Percentiles rank a stretch among this genome's conserved stretches.
Evolutionary conservation across 2,888 invertebrate genomes (phyloP).

Genomic region (Nomada ferruginata): DNA sequence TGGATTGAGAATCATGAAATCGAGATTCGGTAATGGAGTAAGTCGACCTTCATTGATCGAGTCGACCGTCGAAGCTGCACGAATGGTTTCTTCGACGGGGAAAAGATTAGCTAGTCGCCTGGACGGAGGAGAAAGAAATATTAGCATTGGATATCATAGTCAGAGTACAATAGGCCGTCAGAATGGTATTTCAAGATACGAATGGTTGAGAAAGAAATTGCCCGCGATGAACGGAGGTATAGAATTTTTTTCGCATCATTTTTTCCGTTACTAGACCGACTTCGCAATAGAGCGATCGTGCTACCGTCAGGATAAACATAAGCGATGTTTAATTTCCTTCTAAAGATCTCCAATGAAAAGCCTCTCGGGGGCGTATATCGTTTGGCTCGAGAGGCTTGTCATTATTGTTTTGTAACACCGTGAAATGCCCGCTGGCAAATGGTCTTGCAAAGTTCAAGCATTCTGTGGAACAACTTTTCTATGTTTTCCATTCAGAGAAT

Average conservation of each 20-base stretch:
- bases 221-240: conserved; percentile 24
- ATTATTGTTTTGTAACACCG: conserved; percentile 2
- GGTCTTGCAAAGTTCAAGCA: background rate
- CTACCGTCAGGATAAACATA: conserved; percentile 2
- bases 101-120: background rate
- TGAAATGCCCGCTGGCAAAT: background rate
- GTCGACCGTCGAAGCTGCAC: background rate
- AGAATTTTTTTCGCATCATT: background rate
- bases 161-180: background rate
- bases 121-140: background rate
- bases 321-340: conserved; percentile 12
- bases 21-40: background rate
- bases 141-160: background rate
- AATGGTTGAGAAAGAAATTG: background rate
- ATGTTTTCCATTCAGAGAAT: background rate
- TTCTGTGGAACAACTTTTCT: background rate
- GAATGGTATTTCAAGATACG: conserved; percentile 1
- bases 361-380: background rate
- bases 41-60: background rate
- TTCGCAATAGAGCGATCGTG: background rate
- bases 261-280: background rate
- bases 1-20: background rate
- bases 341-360: background rate
- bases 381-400: background rate
- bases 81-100: background rate